phyloP scores from a whole-genome alignment of 2,113 vertebrate species.

The Mobula hypostoma region DNA sequence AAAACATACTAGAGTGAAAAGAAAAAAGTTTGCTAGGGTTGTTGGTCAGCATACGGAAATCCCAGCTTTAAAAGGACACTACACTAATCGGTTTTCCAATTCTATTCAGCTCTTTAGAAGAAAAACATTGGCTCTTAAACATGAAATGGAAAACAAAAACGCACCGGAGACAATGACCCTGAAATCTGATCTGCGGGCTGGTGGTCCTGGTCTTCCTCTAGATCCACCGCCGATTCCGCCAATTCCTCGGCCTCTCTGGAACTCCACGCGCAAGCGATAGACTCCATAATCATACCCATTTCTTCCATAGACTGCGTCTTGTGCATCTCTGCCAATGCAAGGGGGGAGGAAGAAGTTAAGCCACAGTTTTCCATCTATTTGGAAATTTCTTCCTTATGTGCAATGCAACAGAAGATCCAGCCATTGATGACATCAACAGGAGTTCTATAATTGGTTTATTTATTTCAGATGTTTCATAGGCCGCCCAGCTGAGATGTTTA shows the following conservation, averaged over 20 bases:
- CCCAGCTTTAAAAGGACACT: constrained; percentile 15
- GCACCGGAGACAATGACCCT: constrained; percentile 83
- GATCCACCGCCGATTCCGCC: constrained; percentile 60
- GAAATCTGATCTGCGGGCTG: constrained; percentile 81
- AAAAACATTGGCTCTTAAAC: constrained; percentile 32
- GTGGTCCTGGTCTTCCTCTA: constrained; percentile 71
- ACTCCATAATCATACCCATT: constrained; percentile 78
- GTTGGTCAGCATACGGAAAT: neutral
- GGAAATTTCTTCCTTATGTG: constrained; percentile 25
- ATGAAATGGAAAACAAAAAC: constrained; percentile 42
- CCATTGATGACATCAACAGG: neutral
- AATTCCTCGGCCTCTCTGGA: constrained; percentile 64
- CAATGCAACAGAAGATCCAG: constrained; percentile 18
- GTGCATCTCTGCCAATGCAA: constrained; percentile 65
- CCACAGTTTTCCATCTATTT: constrained; percentile 29
- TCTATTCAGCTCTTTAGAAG: constrained; percentile 17
- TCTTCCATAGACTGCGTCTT: constrained; percentile 75
- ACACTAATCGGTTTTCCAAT: constrained; percentile 12
- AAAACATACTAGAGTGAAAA: neutral
- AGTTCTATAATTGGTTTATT: constrained; percentile 27
- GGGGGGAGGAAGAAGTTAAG: constrained; percentile 36
- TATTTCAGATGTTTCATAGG: neutral
- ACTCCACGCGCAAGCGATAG: constrained; percentile 82
- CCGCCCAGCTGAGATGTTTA: constrained; percentile 1
- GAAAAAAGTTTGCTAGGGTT: neutral